Conservation (phyloP, 1,140 invertebrate species). For the Drosophila mayri region DNA sequence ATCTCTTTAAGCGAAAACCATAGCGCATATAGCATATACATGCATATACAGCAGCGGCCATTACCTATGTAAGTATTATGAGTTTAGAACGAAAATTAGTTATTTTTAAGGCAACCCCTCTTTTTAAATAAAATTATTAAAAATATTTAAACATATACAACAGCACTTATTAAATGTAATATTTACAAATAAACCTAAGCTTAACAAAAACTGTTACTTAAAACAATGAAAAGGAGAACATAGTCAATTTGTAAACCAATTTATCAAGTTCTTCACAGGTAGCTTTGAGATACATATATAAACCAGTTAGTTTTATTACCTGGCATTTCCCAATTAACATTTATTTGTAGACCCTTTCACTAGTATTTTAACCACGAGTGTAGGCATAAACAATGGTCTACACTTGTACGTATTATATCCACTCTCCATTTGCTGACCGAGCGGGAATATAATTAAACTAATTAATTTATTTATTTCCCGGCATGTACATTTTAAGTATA, state of each 20-base stretch:
- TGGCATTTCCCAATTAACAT: too few species aligned
- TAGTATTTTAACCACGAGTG: neutral
- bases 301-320: too few species aligned
- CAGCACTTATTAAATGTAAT: too few species aligned
- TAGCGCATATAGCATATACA: neutral
- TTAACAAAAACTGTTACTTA: too few species aligned
- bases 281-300: too few species aligned
- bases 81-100: neutral
- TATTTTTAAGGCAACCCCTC: neutral
- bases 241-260: too few species aligned
- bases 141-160: neutral
- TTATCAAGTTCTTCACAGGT: too few species aligned
- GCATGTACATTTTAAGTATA: slow-evolving; percentile 48
- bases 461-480: slow-evolving; percentile 65
- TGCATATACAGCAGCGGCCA: neutral
- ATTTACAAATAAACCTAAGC: too few species aligned
- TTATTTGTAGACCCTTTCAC: neutral
- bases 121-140: neutral
- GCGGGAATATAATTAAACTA: slow-evolving; percentile 56
- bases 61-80: neutral
- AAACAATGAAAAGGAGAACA: too few species aligned
- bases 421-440: slow-evolving; percentile 25
- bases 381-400: slow-evolving; percentile 13
- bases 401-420: slow-evolving; percentile 21
- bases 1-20: neutral